A percentile compares a stretch with the other conserved stretches of the same genome.
Conservation (phyloP, 2,888 invertebrate genomes). For the Penaeus monodon region DNA sequence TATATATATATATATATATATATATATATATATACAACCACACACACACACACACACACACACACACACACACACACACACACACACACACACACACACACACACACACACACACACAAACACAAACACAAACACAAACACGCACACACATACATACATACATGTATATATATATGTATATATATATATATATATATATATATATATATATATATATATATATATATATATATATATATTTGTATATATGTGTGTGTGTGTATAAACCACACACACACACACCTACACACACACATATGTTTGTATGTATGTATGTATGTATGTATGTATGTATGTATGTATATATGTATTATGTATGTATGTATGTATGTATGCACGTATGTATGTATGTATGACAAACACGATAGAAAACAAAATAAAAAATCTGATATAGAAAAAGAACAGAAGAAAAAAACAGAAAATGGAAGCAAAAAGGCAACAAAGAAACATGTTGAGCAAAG, state of each 20-base stretch:
- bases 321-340: not conserved
- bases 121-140: not conserved
- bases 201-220: constrained; percentile 10
- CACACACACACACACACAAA: not conserved
- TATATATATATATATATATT: constrained; percentile 2
- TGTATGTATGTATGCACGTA: not conserved
- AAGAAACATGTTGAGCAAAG: too few species aligned
- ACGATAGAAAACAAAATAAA: too few species aligned
- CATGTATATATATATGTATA: not conserved
- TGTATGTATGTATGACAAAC: not conserved
- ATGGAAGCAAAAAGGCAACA: too few species aligned
- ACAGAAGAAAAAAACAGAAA: too few species aligned
- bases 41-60: not conserved
- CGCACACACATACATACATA: not conserved
- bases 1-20: constrained; percentile 16
- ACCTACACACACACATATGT: too few species aligned
- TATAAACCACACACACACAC: too few species aligned
- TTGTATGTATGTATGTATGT: not conserved
- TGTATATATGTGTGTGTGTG: not conserved
- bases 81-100: not conserved
- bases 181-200: constrained; percentile 16
- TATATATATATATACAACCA: constrained; percentile 1
- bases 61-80: not conserved
- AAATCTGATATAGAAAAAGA: too few species aligned
- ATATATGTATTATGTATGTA: not conserved